These are phyloP conservation scores for Meteorus colon DNA, from an alignment of 2,888 invertebrate genomes.

Conservation along the genomic window DNA sequence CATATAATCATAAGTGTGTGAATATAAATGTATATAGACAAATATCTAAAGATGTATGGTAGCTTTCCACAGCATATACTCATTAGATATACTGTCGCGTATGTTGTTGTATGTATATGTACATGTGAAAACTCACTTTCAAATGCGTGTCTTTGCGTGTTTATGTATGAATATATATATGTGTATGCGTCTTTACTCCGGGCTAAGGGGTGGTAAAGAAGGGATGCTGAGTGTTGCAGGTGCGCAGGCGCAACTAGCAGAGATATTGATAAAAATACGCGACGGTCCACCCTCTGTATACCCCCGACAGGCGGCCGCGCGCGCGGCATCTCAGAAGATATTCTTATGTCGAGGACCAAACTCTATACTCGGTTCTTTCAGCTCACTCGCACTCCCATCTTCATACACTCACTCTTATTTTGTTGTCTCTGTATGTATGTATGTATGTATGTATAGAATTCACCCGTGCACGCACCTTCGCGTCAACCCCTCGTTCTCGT, in stretches of 20 bases:
- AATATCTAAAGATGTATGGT: constrained; percentile 2
- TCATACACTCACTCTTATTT: constrained; percentile 20
- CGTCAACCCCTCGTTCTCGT: not conserved
- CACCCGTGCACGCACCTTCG: not conserved
- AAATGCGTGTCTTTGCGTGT: constrained; percentile 3
- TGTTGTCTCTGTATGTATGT: constrained; percentile 8
- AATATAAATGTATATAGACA: not conserved
- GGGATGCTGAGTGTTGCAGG: constrained; percentile 55
- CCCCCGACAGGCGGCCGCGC: constrained; percentile 55
- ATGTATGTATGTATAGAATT: not conserved
- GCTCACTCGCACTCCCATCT: constrained; percentile 28
- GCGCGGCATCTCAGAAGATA: constrained; percentile 69
- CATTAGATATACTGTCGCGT: constrained; percentile 54
- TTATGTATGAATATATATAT: constrained; percentile 27
- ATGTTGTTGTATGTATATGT: constrained; percentile 23
- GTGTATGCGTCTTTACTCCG: constrained; percentile 24
- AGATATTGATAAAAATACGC: constrained; percentile 72
- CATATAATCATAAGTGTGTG: constrained; percentile 26
- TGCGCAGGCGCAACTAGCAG: constrained; percentile 68
- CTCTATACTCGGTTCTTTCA: constrained; percentile 48
- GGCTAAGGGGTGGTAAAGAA: constrained; percentile 36
- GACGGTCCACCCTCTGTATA: constrained; percentile 67
- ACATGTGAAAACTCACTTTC: constrained; percentile 17
- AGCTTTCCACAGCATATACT: constrained; percentile 45
- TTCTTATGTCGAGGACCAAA: constrained; percentile 70